phyloP scores from a whole-genome alignment of 2,797 vertebrate species.

The Capromys pilorides region DNA sequence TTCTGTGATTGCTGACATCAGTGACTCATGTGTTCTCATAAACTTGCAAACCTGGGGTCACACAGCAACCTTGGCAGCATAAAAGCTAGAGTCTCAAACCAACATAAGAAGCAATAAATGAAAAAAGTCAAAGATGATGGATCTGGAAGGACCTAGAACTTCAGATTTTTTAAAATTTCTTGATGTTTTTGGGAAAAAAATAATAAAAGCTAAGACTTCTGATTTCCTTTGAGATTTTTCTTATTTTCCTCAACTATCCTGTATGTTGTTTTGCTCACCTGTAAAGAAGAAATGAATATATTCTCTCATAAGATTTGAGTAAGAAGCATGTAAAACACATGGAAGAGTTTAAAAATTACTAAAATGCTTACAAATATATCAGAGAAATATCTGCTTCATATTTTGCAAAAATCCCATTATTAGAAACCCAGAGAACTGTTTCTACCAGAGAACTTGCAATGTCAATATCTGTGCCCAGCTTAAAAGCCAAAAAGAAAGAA shows the following conservation, averaged over 20 bases:
- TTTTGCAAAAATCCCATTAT: neutral
- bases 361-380: neutral
- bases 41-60: neutral
- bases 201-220: neutral
- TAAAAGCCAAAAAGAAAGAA: neutral
- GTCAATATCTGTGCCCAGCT: neutral
- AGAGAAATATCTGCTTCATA: neutral
- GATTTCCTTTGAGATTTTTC: neutral
- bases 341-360: neutral
- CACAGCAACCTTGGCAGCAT: neutral
- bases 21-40: neutral
- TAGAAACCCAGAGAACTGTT: neutral
- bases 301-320: neutral
- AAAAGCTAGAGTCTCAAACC: constrained; percentile 10
- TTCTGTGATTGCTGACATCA: neutral
- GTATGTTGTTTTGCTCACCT: neutral
- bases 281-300: neutral
- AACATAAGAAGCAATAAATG: neutral
- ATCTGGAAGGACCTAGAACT: neutral
- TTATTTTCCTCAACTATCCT: neutral
- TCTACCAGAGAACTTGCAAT: neutral
- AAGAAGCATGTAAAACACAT: neutral
- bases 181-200: neutral
- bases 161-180: neutral
- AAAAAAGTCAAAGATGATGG: neutral